These are phyloP conservation scores for Esox masquinongy DNA, from an alignment of 2,797 vertebrate genomes.

Conservation along the genomic window DNA sequence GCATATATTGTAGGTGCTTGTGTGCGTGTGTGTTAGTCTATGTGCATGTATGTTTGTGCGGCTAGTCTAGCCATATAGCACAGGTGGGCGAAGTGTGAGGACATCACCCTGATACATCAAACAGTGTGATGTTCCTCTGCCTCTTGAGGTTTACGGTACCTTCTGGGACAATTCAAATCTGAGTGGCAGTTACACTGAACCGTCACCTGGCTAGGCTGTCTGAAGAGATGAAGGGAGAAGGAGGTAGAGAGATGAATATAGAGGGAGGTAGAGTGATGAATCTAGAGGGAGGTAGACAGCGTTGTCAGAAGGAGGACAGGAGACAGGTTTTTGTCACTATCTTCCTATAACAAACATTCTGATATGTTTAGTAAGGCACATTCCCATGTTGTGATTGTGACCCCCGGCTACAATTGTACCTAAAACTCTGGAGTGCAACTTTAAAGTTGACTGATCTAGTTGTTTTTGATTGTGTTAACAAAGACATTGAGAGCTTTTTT, in stretches of 20 bases:
- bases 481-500: too few relatives aligned
- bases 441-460: too few relatives aligned
- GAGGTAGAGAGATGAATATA: neutral
- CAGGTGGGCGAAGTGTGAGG: constrained; percentile 32
- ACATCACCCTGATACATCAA: constrained; percentile 30
- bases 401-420: too few relatives aligned
- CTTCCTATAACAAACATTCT: too few relatives aligned
- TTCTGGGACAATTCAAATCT: constrained; percentile 48
- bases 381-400: too few relatives aligned
- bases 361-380: too few relatives aligned
- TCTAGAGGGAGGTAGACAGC: too few relatives aligned
- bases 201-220: constrained; percentile 25
- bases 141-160: constrained; percentile 49
- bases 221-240: constrained; percentile 15
- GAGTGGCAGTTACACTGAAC: constrained; percentile 36
- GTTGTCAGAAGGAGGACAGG: too few relatives aligned
- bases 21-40: neutral
- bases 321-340: too few relatives aligned
- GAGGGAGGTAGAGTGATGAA: too few relatives aligned
- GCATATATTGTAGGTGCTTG: neutral
- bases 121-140: constrained; percentile 36
- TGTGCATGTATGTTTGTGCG: constrained; percentile 8
- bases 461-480: too few relatives aligned
- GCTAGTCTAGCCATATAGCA: constrained; percentile 3
- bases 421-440: too few relatives aligned